Conservation (phyloP, 1,140 invertebrate genomes). For the Spodoptera litura region DNA sequence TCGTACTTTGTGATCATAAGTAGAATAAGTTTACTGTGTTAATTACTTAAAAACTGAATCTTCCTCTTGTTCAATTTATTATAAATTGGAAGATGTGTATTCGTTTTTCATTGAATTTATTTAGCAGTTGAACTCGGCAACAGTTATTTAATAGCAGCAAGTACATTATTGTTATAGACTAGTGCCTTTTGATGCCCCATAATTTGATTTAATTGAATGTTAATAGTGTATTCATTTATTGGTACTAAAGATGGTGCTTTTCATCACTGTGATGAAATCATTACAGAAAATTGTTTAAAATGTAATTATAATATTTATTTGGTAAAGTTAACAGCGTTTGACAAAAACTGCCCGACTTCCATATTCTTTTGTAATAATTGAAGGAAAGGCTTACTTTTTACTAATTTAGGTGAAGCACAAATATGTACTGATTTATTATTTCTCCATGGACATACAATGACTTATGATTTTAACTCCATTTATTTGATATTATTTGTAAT, state of each 20-base stretch:
- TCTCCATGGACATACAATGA: neutral
- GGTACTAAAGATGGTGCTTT: constrained; percentile 46
- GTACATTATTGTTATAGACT: constrained; percentile 26
- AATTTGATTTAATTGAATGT: neutral
- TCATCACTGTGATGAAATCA: constrained; percentile 3
- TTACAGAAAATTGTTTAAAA: constrained; percentile 11
- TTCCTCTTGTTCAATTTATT: too few species aligned
- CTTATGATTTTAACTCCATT: neutral
- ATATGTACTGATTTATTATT: neutral
- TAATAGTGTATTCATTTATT: constrained; percentile 28
- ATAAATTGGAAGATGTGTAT: neutral
- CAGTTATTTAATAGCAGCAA: constrained; percentile 1
- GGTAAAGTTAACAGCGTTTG: neutral
- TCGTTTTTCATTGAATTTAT: neutral
- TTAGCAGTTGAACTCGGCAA: neutral
- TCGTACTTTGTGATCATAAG: constrained; percentile 24
- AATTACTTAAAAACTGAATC: too few species aligned
- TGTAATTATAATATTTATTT: neutral
- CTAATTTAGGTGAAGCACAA: neutral
- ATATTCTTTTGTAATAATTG: neutral
- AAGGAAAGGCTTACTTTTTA: neutral
- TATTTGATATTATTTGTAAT: constrained; percentile 47
- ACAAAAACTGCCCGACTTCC: neutral
- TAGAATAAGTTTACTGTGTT: constrained; percentile 3
- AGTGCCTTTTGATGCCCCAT: constrained; percentile 16